Evolutionary conservation across 2,888 invertebrate genomes (phyloP).

Genomic region (Criorhina ranunculi): DNA sequence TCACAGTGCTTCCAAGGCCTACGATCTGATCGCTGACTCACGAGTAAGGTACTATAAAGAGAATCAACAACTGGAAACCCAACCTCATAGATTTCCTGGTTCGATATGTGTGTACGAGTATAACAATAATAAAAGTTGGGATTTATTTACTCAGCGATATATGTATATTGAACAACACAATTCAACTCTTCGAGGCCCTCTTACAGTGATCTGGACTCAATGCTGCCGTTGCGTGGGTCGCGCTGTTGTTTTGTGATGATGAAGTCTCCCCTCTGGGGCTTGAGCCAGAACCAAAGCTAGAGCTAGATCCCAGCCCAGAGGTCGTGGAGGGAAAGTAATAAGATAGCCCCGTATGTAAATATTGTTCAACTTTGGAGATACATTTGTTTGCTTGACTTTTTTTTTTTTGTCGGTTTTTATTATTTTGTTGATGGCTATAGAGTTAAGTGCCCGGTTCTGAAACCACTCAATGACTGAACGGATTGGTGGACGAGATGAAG

Average conservation of each 20-base stretch:
- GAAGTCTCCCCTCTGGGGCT: constrained; percentile 18
- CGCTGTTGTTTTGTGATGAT: constrained; percentile 1
- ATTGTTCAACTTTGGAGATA: constrained; percentile 41
- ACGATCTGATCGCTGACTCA: constrained; percentile 59
- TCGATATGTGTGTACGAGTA: constrained; percentile 10
- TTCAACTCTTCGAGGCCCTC: constrained; percentile 24
- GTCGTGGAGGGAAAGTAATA: constrained; percentile 40
- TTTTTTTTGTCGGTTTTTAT: neutral
- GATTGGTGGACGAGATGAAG: constrained; percentile 25
- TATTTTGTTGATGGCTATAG: constrained; percentile 22
- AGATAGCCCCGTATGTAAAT: constrained; percentile 55
- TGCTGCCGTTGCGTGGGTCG: constrained; percentile 45
- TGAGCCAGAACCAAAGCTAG: constrained; percentile 1
- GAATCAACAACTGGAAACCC: constrained; percentile 49
- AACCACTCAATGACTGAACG: constrained; percentile 53
- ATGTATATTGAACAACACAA: constrained; percentile 50
- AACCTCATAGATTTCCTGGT: constrained; percentile 57
- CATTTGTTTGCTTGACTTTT: constrained; percentile 40
- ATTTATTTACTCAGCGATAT: constrained; percentile 46
- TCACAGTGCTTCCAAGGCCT: constrained; percentile 8
- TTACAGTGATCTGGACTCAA: constrained; percentile 32
- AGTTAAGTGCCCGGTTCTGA: constrained; percentile 50
- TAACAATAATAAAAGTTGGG: constrained; percentile 40
- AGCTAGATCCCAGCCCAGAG: constrained; percentile 2
- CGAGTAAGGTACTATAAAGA: constrained; percentile 14